Conservation (phyloP, 2,113 vertebrate genomes). For the Cettia cetti region DNA sequence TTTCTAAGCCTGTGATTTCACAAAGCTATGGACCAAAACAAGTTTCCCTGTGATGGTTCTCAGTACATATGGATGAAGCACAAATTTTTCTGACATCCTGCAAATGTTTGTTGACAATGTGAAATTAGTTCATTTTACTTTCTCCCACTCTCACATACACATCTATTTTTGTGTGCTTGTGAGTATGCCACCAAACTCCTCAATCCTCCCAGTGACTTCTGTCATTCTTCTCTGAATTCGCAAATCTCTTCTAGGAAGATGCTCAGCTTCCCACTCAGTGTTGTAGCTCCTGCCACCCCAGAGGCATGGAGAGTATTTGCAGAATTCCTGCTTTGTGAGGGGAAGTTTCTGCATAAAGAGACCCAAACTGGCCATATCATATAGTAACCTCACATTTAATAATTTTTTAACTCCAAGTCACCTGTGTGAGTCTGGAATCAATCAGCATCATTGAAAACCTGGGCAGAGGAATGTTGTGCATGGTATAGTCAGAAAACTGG, state of each 20-base stretch:
- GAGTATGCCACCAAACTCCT: not conserved
- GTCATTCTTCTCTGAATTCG: not conserved
- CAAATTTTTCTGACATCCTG: not conserved
- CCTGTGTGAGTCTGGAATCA: not conserved
- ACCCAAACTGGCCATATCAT: not conserved
- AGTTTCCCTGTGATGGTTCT: not conserved
- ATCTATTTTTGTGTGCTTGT: not conserved
- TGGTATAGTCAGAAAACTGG: not conserved
- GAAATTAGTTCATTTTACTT: not conserved
- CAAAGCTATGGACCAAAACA: not conserved
- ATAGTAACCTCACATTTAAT: not conserved
- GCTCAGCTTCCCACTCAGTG: not conserved
- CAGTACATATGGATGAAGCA: not conserved
- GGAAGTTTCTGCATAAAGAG: not conserved
- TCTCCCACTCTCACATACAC: not conserved
- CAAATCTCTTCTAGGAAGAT: not conserved
- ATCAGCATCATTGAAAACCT: not conserved
- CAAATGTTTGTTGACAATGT: not conserved
- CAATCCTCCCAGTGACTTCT: not conserved
- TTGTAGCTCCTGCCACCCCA: not conserved
- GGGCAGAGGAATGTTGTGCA: not conserved
- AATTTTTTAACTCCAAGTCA: not conserved
- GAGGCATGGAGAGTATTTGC: not conserved
- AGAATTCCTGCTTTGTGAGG: not conserved
- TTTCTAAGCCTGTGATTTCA: not conserved